Conservation (phyloP, 2,113 vertebrate species). For the Carassius carassius region DNA sequence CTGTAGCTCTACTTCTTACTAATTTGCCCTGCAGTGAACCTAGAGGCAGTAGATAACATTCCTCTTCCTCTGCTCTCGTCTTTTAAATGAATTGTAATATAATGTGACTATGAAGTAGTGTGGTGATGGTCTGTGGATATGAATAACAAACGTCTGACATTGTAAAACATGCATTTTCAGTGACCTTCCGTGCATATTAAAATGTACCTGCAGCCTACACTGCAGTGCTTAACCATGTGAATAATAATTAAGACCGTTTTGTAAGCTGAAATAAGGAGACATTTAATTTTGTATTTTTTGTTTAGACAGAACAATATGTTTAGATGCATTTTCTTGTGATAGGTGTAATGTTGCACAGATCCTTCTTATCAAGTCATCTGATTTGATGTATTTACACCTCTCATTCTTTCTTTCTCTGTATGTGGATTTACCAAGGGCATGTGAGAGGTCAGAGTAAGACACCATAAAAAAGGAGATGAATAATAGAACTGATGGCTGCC, state of each 20-base stretch:
- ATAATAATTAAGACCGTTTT: slow-evolving; percentile 53
- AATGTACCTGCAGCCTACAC: slow-evolving; percentile 41
- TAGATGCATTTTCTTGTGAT: neutral
- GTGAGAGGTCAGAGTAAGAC: slow-evolving; percentile 33
- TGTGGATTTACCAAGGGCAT: slow-evolving; percentile 23
- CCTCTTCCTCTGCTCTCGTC: neutral
- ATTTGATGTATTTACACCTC: neutral
- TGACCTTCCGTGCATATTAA: slow-evolving; percentile 51
- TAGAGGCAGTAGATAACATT: neutral
- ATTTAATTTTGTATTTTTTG: slow-evolving; percentile 36
- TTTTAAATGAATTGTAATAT: slow-evolving; percentile 23
- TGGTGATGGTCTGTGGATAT: slow-evolving; percentile 28
- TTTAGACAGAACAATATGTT: slow-evolving; percentile 18
- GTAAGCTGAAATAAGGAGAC: slow-evolving; percentile 42
- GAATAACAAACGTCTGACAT: slow-evolving; percentile 43
- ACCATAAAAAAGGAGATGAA: slow-evolving; percentile 42
- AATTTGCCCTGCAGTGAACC: slow-evolving; percentile 6
- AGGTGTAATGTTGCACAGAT: neutral
- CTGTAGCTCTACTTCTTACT: neutral
- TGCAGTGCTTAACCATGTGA: slow-evolving; percentile 13
- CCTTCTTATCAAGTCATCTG: neutral
- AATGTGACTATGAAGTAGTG: neutral
- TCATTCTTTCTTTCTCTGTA: neutral
- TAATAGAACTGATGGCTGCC: slow-evolving; percentile 44
- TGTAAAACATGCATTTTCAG: slow-evolving; percentile 22